These are phyloP conservation scores for Fregetta grallaria DNA, from an alignment of 2,113 vertebrate species.

Conservation along the genomic window DNA sequence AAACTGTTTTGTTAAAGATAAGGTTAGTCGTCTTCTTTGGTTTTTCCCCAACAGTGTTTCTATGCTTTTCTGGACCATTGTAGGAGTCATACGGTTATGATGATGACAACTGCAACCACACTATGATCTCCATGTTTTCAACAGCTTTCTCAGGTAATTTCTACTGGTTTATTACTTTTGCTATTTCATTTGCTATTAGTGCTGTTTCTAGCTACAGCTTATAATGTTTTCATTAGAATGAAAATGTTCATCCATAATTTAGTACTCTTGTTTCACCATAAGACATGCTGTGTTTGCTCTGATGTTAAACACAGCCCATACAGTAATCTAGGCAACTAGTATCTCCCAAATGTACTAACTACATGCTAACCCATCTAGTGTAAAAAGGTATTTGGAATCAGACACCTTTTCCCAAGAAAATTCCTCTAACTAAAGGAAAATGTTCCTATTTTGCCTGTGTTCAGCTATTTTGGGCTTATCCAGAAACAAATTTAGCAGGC, in stretches of 20 bases:
- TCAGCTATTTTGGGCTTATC: background rate
- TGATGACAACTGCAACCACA: background rate
- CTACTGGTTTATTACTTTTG: background rate
- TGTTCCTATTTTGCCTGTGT: background rate
- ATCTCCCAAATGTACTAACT: background rate
- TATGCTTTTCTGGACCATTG: background rate
- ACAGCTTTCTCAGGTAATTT: accelerated
- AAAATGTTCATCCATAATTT: background rate
- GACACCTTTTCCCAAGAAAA: background rate
- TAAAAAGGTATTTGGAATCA: background rate
- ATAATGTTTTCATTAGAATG: background rate
- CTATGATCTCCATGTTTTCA: background rate
- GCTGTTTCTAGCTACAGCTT: background rate
- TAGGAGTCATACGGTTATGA: accelerated
- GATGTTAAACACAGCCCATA: background rate
- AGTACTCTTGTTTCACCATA: background rate
- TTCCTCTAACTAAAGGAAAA: background rate
- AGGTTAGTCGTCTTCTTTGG: background rate
- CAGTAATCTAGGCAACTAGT: background rate
- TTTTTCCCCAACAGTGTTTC: background rate
- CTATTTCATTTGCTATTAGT: background rate
- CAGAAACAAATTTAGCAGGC: background rate
- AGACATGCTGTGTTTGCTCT: background rate
- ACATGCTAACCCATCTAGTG: accelerated
- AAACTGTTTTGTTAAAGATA: background rate